Percentiles rank a stretch among this genome's conserved stretches.
Conservation (phyloP, 2,888 invertebrate genomes). For the Tenodera sinensis region DNA sequence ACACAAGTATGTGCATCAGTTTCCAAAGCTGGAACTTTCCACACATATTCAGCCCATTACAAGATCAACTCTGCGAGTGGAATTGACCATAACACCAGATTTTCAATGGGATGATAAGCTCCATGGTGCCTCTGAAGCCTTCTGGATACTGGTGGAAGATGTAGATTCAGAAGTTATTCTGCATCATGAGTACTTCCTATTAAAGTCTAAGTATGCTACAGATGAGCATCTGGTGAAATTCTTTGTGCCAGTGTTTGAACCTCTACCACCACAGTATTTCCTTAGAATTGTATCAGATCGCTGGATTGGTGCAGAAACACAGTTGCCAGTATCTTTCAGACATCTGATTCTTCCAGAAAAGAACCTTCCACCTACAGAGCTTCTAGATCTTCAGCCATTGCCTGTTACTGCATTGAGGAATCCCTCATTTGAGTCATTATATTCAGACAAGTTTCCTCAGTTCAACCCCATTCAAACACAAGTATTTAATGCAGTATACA, state of each 20-base stretch:
- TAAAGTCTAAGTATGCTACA: constrained; percentile 89
- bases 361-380: constrained; percentile 95
- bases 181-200: constrained; percentile 92
- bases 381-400: constrained; percentile 93
- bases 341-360: constrained; percentile 97
- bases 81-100: constrained; percentile 95
- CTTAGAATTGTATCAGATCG: constrained; percentile 84
- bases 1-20: constrained; percentile 94
- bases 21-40: constrained; percentile 91
- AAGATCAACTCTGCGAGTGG: constrained; percentile 85
- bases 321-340: constrained; percentile 93
- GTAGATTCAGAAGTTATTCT: constrained; percentile 84
- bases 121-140: constrained; percentile 71
- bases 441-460: constrained; percentile 80
- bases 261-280: constrained; percentile 97
- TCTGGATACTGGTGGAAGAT: constrained; percentile 85
- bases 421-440: constrained; percentile 78
- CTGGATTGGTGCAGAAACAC: constrained; percentile 94
- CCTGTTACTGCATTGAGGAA: constrained; percentile 91
- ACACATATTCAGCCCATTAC: constrained; percentile 99
- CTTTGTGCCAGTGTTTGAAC: constrained; percentile 98
- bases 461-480: constrained; percentile 99
- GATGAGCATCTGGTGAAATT: constrained; percentile 97
- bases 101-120: constrained; percentile 99
- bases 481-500: constrained; percentile 97